Base-by-base conservation (phyloP, 35 echinoderm and acorn worm genomes). In the Ptychodera flava region DNA sequence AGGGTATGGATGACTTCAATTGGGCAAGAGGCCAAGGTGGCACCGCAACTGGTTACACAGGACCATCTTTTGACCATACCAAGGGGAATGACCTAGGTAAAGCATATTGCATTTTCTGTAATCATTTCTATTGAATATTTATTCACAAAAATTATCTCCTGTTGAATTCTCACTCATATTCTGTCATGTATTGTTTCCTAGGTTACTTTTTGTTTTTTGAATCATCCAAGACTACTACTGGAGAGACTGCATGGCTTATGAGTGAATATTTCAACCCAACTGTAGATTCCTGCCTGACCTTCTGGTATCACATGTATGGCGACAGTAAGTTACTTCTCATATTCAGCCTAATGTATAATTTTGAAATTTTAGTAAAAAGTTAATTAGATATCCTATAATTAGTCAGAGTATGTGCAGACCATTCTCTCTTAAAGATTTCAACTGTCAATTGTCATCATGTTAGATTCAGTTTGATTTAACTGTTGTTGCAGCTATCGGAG, bases 1-100 rank as follows among this genome's bases (percentile, higher is more conserved):
- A 90, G 14, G 78, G 33, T 35, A 78, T 83, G 29, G 95, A 98
- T 78, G 88, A 94, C 38, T 98, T 94, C 91, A 92, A 98, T 90
- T 98, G 92, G 92, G 16, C 94, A 45, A 91, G 95, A 80, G 92
- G 83, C 79, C 0, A 89, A 78, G 0, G 92, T 32, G 92, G 84
- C 16, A 93, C 92, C 28, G 88, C 80, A 0, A 90, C 83, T 45
- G 78, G 85, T 16, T 90, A 93, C 76, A 93, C 92, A 0, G 92
- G 92, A 29, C 92, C 88, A 31, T n/a, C 92, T 2, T 35, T 85
- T 36, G 92, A 93, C 81, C 92, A 93, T 45, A 93, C 92, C 0
- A 36, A 83, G 27, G 85, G 86, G 32, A 90, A 78, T 81, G 80
- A 64, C 27, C 1, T 27, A 84, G 94, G 94, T 97, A 81, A 36